Evolutionary conservation across 2,113 vertebrate genomes (phyloP), one percentile per base, ranked within the genome.

Genomic region (Ptyas mucosa): DNA sequence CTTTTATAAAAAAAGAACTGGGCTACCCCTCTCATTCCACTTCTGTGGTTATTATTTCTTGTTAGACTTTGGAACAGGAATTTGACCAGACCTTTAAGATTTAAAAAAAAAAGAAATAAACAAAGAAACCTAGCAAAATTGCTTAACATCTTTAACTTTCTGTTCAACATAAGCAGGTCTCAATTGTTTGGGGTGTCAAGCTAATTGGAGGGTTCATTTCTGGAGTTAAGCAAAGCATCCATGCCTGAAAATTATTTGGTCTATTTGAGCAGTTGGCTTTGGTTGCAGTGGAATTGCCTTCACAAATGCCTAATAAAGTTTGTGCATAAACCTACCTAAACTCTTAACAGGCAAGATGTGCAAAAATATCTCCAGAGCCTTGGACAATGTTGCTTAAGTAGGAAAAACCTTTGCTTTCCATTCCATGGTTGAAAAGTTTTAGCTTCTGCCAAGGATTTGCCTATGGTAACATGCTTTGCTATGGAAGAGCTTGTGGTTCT

Each of bases 21-120:
- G 87, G 90, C 55, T 92, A 64, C 54, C 64, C 86, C 92, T 90
- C 55, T 85, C 81, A 69, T 39, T 93, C 90, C 87, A 52, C 64
- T 54, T 91, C 64, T 10, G 52, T 26, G 43, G n/a, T 49, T 46
- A 58, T 46, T 52, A 43, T 24, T 89, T 89, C 39, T 64, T 90
- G n/a, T 64, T 34, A 39, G 69, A n/a, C 49, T 92, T 86, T 64
- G 75, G 14, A 23, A 85, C 54, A 89, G 54, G 34, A 89, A 88
- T 81, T 57, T 81, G 58, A 51, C 58, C 52, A 39, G 34, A 29
- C 18, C 34, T 81, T 81, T 81, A 81, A 51, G 46, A 86, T 24
- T 87, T 10, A 23, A 51, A 87, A 86, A 26, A 24, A 4, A 46
- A 26, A 51, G 1, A 23, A 39, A 43, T 2, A 49, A 49, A 46